Base-by-base conservation (phyloP, 2,888 invertebrate genomes). In the Euzetes globulus region DNA sequence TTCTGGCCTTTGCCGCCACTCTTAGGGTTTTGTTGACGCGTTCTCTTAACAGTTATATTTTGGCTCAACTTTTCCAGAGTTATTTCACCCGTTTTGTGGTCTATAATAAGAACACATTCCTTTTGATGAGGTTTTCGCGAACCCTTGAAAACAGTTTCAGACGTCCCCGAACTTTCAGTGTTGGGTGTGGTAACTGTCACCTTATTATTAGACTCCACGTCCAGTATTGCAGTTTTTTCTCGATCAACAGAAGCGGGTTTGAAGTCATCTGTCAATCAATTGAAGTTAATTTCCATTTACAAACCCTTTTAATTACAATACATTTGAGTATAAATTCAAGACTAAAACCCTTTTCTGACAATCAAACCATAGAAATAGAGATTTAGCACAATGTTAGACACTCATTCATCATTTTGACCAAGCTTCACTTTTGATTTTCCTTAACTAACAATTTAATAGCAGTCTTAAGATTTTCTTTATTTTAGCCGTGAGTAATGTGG, bases 171-270 rank as follows among this genome's bases (percentile, higher is more conserved):
- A 78, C 93, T 92, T 80, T 95, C 94, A 83, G 92, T 88, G 87
- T 96, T 93, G 78, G 96, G 96, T 80, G 96, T 92, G 79, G 92
- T 92, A 80, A 97, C 92, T 84, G 93, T 92, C 19, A 86, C 86
- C 78, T 84, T 83, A 84, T 94, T 91, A 82, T 90, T 91, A 79
- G 89, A 87, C 78, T 92, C 92, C 77, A 96, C 91, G 83, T 94
- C 93, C 75, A 97, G 89, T 33, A 88, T 89, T 50, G 95, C 94
- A 86, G 91, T 90, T 85, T 94, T 92, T 81, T 89, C 91, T 65
- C 90, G 89, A 84, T 96, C 96, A 73, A 96, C 93, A 80, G 95
- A 96, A n/a, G 96, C 96, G 79, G 97, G 97, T 83, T 96, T 96
- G 83, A 97, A 97, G 84, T 97, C 97, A 90, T 96, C 95, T 96